phyloP scores from a whole-genome alignment of 2,113 vertebrate genomes.

The Vireo altiloquus region DNA sequence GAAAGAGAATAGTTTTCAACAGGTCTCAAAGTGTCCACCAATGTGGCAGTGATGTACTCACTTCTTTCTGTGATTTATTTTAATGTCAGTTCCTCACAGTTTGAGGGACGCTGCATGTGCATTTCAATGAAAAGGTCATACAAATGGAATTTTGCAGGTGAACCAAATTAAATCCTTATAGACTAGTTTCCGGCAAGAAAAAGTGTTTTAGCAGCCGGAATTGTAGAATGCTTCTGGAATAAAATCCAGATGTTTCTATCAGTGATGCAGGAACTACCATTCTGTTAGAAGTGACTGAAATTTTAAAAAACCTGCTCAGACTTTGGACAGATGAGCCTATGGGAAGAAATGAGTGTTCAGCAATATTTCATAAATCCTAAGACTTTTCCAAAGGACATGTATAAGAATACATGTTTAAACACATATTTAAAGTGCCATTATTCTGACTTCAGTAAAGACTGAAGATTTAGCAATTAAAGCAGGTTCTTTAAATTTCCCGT shows the following conservation, averaged over 20 bases:
- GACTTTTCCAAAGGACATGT: neutral
- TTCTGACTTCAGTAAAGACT: neutral
- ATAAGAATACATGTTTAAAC: neutral
- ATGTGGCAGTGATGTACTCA: neutral
- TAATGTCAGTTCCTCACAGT: neutral
- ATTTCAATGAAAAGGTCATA: neutral
- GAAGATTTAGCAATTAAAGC: neutral
- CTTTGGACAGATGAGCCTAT: neutral
- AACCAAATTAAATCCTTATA: conserved; percentile 15
- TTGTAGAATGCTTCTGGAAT: neutral
- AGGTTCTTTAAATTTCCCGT: neutral
- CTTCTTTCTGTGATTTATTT: neutral
- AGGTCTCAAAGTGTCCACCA: neutral
- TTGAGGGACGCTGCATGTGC: neutral
- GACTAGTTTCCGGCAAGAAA: neutral
- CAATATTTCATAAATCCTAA: neutral
- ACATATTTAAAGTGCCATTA: neutral
- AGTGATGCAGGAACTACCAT: neutral
- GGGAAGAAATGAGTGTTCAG: neutral
- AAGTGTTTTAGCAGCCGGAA: neutral
- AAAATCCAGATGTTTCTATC: conserved; percentile 33
- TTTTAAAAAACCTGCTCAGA: neutral
- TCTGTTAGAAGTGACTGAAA: neutral
- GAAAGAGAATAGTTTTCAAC: neutral
- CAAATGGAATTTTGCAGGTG: conserved; percentile 9